Conservation (phyloP, 2,113 vertebrate species). For the Mirounga angustirostris region DNA sequence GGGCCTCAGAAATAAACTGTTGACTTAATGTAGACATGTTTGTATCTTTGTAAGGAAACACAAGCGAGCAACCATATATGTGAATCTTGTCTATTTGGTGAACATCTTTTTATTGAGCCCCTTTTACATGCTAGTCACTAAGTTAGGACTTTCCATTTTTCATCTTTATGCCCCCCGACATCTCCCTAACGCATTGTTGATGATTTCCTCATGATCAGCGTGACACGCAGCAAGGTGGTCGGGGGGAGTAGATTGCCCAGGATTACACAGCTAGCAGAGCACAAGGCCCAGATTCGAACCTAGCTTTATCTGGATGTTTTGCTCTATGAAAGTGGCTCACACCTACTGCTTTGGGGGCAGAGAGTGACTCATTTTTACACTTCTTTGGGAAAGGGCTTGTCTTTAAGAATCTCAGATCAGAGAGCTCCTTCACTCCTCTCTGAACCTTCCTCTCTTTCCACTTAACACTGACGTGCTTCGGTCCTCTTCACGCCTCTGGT, state of each 20-base stretch:
- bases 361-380: background rate
- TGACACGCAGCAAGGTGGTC: background rate
- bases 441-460: background rate
- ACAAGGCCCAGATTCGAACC: background rate
- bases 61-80: background rate
- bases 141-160: background rate
- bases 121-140: background rate
- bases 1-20: slow-evolving; percentile 49
- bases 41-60: slow-evolving; percentile 36
- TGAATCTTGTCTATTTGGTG: background rate
- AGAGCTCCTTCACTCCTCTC: background rate
- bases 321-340: background rate
- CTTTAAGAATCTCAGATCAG: background rate
- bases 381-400: background rate
- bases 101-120: background rate
- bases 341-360: background rate
- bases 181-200: background rate
- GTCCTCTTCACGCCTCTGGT: background rate
- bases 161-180: background rate
- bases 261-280: background rate
- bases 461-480: background rate
- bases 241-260: background rate
- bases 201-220: background rate
- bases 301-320: background rate
- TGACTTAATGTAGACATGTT: background rate